phyloP scores from a whole-genome alignment of 1,140 invertebrate species.

The Drosophila bifasciata region DNA sequence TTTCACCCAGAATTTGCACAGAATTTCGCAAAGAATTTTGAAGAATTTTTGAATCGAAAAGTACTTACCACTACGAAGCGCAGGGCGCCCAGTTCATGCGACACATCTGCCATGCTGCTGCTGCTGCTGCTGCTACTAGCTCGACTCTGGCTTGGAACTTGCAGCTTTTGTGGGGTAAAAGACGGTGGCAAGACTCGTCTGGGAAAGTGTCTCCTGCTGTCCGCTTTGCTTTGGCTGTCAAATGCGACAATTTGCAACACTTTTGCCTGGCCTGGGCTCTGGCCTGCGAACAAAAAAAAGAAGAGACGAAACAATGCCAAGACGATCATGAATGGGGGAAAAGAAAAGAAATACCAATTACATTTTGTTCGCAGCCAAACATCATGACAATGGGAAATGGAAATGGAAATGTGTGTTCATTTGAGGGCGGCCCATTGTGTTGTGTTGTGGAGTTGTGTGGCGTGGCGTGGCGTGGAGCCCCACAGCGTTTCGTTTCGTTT shows the following conservation, averaged over 20 bases:
- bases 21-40: too few species aligned
- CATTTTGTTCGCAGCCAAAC: too few species aligned
- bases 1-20: background rate
- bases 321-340: too few species aligned
- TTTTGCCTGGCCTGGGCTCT: slow-evolving; percentile 9
- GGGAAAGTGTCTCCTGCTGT: slow-evolving; percentile 18
- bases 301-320: background rate
- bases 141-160: slow-evolving; percentile 38
- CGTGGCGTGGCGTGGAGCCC: slow-evolving; percentile 52
- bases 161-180: slow-evolving; percentile 45
- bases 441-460: slow-evolving; percentile 6
- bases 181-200: slow-evolving; percentile 20
- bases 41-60: too few species aligned
- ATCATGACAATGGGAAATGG: too few species aligned
- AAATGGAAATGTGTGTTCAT: background rate
- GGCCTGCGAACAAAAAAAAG: slow-evolving; percentile 25
- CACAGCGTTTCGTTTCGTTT: slow-evolving; percentile 45
- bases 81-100: slow-evolving; percentile 78
- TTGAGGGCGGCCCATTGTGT: slow-evolving; percentile 37
- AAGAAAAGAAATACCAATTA: too few species aligned
- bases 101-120: slow-evolving; percentile 76
- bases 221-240: too few species aligned
- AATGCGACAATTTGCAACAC: slow-evolving; percentile 17
- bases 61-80: slow-evolving; percentile 82
- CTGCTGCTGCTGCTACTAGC: slow-evolving; percentile 1